These are phyloP conservation scores for Edolisoma coerulescens DNA, from an alignment of 2,113 vertebrate genomes.

Conservation along the genomic window DNA sequence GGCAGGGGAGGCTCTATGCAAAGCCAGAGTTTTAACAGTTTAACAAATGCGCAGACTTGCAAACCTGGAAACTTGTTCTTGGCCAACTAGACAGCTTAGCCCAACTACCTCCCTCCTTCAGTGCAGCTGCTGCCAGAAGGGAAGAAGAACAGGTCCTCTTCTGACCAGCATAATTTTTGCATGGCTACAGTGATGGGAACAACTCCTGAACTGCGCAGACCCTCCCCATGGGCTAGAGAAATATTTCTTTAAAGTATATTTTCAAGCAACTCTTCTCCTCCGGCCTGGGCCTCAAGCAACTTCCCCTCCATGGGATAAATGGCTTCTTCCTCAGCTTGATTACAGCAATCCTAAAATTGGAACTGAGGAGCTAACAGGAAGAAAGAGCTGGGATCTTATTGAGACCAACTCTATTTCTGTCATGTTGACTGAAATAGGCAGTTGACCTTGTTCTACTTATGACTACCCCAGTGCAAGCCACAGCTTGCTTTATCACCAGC, in stretches of 20 bases:
- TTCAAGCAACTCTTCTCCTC: background rate
- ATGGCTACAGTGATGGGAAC: background rate
- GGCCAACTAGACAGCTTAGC: background rate
- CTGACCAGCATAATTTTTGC: background rate
- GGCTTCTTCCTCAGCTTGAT: conserved; percentile 30
- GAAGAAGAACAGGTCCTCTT: background rate
- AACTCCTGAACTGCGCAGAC: background rate
- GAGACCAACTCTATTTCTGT: conserved; percentile 62
- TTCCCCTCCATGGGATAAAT: background rate
- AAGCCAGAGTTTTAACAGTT: background rate
- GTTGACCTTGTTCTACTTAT: conserved; percentile 50
- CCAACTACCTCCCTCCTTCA: background rate
- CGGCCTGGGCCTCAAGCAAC: background rate
- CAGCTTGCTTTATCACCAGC: background rate
- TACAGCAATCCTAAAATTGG: conserved; percentile 49
- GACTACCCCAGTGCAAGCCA: background rate
- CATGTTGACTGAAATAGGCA: conserved; percentile 33
- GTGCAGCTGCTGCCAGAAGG: background rate
- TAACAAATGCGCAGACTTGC: background rate
- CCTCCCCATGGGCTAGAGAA: background rate
- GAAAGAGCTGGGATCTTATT: conserved; percentile 40
- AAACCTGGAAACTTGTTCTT: background rate
- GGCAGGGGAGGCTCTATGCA: background rate
- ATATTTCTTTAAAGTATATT: background rate
- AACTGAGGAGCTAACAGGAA: conserved; percentile 43